Conservation (phyloP, 2,888 invertebrate species). For the Drosophila borealis region DNA sequence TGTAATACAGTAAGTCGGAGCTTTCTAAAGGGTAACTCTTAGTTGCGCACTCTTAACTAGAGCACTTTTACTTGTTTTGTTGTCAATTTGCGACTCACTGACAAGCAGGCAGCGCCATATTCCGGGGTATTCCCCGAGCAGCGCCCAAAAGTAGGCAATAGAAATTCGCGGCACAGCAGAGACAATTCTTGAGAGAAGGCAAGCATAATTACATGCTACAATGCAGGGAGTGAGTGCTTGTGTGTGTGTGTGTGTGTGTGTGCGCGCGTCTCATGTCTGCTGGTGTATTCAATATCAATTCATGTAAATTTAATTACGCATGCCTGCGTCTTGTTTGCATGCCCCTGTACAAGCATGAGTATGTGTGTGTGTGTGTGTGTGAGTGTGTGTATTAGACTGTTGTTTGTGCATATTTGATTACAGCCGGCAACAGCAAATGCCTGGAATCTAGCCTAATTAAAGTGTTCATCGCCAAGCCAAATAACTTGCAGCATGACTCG, state of each 20-base stretch:
- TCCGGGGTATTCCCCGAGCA: not conserved
- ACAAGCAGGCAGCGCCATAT: conserved; percentile 24
- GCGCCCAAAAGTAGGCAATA: conserved; percentile 54
- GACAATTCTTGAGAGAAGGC: conserved; percentile 57
- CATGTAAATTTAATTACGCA: conserved; percentile 81
- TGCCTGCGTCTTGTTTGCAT: conserved; percentile 74
- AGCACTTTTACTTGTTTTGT: conserved; percentile 5
- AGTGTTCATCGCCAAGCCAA: conserved; percentile 53
- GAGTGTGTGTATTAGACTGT: conserved; percentile 18
- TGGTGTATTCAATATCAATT: conserved; percentile 74
- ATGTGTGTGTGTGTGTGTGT: not conserved
- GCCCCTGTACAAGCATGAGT: conserved; percentile 9
- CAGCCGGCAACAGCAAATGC: conserved; percentile 24
- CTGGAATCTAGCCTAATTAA: conserved; percentile 60
- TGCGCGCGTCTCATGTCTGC: conserved; percentile 28
- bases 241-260: conserved; percentile 11
- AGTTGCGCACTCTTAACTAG: not conserved
- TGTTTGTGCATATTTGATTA: conserved; percentile 79
- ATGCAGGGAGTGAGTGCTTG: conserved; percentile 10
- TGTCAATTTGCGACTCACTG: conserved; percentile 20
- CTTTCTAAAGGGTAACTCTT: not conserved
- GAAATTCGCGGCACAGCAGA: conserved; percentile 32
- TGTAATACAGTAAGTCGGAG: not conserved
- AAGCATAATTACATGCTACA: conserved; percentile 60
- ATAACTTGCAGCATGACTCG: conserved; percentile 34